A percentile compares a stretch with the other conserved stretches of the same genome.
Evolutionary conservation across 1,140 invertebrate species (phyloP).

Genomic region (Bombus consobrinus): DNA sequence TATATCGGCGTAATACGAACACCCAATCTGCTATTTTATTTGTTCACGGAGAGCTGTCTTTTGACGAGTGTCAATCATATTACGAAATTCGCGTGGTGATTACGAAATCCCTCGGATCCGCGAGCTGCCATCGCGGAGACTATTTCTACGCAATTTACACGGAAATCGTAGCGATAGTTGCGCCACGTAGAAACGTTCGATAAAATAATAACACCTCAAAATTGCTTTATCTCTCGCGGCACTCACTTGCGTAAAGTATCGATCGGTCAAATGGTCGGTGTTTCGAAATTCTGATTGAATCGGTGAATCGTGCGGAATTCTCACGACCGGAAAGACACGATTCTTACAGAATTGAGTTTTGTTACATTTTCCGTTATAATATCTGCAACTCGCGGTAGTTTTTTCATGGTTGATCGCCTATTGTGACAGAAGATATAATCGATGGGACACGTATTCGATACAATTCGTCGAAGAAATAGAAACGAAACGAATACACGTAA

Average conservation of each 20-base stretch:
- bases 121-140: not conserved
- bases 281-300: constrained; percentile 15
- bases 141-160: constrained; percentile 12
- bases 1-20: no score
- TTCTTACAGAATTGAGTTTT: not conserved
- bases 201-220: constrained; percentile 12
- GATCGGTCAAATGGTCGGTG: not conserved
- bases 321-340: not conserved
- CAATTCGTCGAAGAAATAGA: not conserved
- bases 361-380: no score
- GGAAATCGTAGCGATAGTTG: not conserved
- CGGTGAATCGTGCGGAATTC: not conserved
- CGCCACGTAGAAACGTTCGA: constrained; percentile 10
- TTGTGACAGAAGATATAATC: not conserved
- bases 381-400: not conserved
- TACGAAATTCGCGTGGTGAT: not conserved
- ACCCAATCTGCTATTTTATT: not conserved
- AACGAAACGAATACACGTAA: not conserved
- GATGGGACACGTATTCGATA: no score
- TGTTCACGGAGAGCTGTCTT: not conserved
- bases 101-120: not conserved
- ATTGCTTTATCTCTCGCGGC: constrained; percentile 39
- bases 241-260: not conserved
- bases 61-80: not conserved
- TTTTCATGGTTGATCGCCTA: not conserved